A percentile compares a stretch with the other conserved stretches of the same genome.
Evolutionary conservation across 2,797 vertebrate species (phyloP).

Genomic region (Erethizon dorsatum): DNA sequence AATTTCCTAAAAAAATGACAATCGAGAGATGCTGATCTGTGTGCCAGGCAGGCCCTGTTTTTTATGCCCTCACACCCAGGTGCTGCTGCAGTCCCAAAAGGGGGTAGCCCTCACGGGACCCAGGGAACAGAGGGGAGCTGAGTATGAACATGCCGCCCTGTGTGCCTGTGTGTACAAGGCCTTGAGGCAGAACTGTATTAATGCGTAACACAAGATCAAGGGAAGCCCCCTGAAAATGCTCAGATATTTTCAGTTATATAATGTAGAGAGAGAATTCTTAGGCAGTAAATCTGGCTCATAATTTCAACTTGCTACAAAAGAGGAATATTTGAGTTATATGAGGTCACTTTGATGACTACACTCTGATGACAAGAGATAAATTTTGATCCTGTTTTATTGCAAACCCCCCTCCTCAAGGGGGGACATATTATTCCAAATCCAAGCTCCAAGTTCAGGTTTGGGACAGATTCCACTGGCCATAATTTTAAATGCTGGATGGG

Average conservation of each 20-base stretch:
- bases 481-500: neutral
- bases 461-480: neutral
- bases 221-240: neutral
- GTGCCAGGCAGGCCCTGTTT: accelerated
- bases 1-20: conserved; percentile 85
- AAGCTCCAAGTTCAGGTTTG: neutral
- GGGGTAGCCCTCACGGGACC: neutral
- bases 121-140: neutral
- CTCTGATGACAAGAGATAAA: neutral
- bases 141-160: neutral
- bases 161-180: neutral
- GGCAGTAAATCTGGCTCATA: neutral
- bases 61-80: neutral
- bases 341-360: neutral
- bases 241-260: neutral
- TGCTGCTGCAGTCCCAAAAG: neutral
- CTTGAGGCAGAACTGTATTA: neutral
- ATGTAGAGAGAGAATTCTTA: neutral
- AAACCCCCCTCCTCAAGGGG: neutral
- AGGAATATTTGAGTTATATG: neutral
- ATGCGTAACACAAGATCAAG: neutral
- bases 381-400: neutral
- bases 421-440: neutral
- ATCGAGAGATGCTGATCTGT: conserved; percentile 71
- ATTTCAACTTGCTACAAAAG: conserved; percentile 5